Evolutionary conservation across 2,797 vertebrate species (phyloP).

Genomic region (Chanos chanos): DNA sequence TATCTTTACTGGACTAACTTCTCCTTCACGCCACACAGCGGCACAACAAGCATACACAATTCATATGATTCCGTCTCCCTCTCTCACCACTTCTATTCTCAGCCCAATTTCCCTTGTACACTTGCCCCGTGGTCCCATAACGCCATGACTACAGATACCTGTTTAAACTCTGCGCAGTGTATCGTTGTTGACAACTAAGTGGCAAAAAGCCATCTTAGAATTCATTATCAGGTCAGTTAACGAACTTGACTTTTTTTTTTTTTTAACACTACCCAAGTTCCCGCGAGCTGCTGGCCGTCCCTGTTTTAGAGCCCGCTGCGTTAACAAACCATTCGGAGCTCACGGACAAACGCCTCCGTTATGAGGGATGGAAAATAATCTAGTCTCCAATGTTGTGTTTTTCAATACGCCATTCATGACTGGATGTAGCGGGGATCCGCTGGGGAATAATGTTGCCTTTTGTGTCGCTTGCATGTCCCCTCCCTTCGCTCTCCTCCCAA

Average conservation of each 20-base stretch:
- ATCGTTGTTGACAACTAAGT: too few species aligned
- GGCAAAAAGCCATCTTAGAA: conserved; percentile 43
- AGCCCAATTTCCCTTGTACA: too few species aligned
- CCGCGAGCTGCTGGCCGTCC: conserved; percentile 27
- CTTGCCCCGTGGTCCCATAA: too few species aligned
- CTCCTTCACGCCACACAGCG: too few species aligned
- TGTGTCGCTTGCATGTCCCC: conserved; percentile 77
- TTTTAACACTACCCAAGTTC: conserved; percentile 55
- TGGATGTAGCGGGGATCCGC: conserved; percentile 72
- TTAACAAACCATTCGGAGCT: conserved; percentile 60
- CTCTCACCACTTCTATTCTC: too few species aligned
- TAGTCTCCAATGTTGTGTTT: conserved; percentile 73
- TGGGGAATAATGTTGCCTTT: conserved; percentile 93
- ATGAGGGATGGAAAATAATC: conserved; percentile 88
- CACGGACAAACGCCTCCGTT: conserved; percentile 69
- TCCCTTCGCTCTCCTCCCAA: conserved; percentile 67
- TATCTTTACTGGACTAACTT: too few species aligned
- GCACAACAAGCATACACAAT: too few species aligned
- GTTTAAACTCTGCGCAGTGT: conserved; percentile 21
- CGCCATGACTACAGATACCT: not conserved
- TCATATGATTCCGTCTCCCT: too few species aligned
- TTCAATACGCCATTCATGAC: conserved; percentile 96
- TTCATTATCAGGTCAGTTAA: conserved; percentile 53
- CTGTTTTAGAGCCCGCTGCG: conserved; percentile 51
- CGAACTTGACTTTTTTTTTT: conserved; percentile 52